These are phyloP conservation scores for Entomobrya proxima DNA, from an alignment of 2,888 invertebrate species.

Conservation along the genomic window DNA sequence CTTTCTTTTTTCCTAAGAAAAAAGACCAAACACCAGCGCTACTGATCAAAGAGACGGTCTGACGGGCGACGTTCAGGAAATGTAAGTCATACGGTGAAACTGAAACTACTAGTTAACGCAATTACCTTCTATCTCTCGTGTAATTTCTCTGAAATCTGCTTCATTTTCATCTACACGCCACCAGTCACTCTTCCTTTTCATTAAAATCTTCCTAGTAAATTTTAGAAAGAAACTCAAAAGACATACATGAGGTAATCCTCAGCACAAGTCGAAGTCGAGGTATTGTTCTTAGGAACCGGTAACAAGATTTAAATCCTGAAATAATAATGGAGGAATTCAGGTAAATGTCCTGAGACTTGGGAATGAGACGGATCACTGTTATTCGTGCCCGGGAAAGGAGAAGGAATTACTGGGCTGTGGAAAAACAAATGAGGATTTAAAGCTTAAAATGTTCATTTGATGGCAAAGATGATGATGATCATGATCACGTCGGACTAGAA, in stretches of 20 bases:
- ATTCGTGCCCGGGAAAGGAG: background rate
- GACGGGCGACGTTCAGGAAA: too few relatives aligned
- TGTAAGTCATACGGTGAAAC: too few relatives aligned
- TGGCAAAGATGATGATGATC: background rate
- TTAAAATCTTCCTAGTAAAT: background rate
- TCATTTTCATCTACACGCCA: background rate
- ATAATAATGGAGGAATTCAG: constrained; percentile 28
- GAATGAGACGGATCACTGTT: background rate
- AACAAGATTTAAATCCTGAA: constrained; percentile 27
- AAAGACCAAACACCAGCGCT: too few relatives aligned
- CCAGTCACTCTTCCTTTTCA: background rate
- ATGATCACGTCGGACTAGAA: background rate
- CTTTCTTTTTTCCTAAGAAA: background rate
- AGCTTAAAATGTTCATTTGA: constrained; percentile 17
- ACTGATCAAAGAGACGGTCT: too few relatives aligned
- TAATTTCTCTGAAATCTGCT: background rate
- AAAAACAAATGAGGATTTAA: constrained; percentile 12
- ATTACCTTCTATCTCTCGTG: background rate
- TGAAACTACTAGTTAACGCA: constrained; percentile 10
- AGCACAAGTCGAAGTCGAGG: background rate
- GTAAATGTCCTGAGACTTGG: background rate
- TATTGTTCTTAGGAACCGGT: background rate
- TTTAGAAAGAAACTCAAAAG: background rate
- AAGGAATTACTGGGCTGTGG: background rate
- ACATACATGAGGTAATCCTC: background rate